Evolutionary conservation across 2,113 vertebrate species (phyloP).

Genomic region (Mystacornis crossleyi): DNA sequence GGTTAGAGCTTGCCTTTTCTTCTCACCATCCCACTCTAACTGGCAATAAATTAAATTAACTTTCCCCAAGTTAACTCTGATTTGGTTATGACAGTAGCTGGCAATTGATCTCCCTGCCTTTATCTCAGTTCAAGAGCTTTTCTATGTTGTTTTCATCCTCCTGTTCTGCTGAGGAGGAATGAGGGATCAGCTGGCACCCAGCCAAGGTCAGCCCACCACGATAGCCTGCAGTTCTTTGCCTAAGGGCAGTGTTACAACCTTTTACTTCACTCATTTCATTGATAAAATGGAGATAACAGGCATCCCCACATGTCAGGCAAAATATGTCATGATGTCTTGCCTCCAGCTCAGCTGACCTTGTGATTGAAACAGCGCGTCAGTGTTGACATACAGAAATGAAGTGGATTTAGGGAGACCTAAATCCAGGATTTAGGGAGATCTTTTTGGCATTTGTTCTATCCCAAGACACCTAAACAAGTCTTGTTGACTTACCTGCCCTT

Average conservation of each 20-base stretch:
- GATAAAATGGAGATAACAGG: background rate
- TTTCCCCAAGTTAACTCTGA: background rate
- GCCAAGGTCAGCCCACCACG: background rate
- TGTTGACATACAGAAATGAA: background rate
- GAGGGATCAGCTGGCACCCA: background rate
- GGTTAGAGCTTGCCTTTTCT: background rate
- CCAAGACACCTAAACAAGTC: background rate
- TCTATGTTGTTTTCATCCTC: background rate
- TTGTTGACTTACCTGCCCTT: background rate
- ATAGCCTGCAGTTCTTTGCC: background rate
- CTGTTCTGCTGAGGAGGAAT: background rate
- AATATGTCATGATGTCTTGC: background rate
- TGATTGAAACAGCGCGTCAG: background rate
- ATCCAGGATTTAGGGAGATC: background rate
- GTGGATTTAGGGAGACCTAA: background rate
- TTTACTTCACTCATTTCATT: background rate
- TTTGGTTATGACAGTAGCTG: background rate
- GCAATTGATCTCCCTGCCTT: background rate
- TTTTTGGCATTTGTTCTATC: background rate
- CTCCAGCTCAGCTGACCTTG: background rate
- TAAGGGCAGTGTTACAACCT: background rate
- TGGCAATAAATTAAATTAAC: background rate
- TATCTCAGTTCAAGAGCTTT: accelerated
- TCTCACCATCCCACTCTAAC: background rate
- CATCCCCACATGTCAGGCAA: background rate